Evolutionary conservation across 2,888 invertebrate genomes (phyloP), one percentile per base, ranked within the genome.

Genomic region (Bellardia pandia): DNA sequence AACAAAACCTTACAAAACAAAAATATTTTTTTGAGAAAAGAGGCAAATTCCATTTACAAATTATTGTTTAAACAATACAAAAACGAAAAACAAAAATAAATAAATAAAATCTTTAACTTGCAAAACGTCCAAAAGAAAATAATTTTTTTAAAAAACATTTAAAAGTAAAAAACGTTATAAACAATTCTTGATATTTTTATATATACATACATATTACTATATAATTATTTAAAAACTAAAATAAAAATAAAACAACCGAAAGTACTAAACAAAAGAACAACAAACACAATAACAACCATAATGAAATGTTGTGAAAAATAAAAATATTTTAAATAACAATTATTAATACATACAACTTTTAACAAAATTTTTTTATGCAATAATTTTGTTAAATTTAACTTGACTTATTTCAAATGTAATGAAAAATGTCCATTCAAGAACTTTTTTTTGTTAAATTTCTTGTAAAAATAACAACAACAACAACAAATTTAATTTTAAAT

Each of bases 71-170:
- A 74, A 85, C 60, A 79, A 81, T 68, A 78, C 51, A 88, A 88
- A 71, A 56, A 74, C 45, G 7, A 62, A 7, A 9, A 48, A 66
- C 23, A 72, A 53, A 14, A 56, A 80, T 13, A 68, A 53, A 71
- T 23, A 23, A 62, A 75, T 48, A 37, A 75, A 85, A 84, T 82
- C 81, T 87, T 75, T 75, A 85, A 85, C 74, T 75, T 86, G 77
- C 85, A 86, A 89, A 89, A 89, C 89, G 89, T 89, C 89, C 89
- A 89, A 89, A 77, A 71, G 56, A 77, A 83, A 81, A 79, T 75
- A 83, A 62, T 88, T 88, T 84, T 77, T 86, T 88, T 51, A 60
- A 37, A 30, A 64, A 83, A 66, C 42, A 76, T 66, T 53, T 56
- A 82, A 75, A 86, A 78, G 53, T 83, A 58, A 56, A 51, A 84